phyloP scores from a whole-genome alignment of 2,797 vertebrate species.

The Garrulus glandarius region DNA sequence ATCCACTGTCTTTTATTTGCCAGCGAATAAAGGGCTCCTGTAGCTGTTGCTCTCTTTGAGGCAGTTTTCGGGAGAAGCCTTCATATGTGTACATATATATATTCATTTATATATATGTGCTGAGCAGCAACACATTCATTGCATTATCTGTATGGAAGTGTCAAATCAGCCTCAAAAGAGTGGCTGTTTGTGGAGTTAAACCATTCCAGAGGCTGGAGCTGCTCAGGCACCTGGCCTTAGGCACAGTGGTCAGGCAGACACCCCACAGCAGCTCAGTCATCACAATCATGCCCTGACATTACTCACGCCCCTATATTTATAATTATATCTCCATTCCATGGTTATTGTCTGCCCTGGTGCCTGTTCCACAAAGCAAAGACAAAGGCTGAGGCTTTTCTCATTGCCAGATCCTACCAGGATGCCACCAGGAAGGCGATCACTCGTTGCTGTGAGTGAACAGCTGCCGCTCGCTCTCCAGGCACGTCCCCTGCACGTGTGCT shows the following conservation, averaged over 20 bases:
- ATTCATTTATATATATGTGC: no score
- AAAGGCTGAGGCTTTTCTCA: neutral
- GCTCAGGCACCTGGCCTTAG: neutral
- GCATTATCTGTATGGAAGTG: neutral
- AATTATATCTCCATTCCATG: neutral
- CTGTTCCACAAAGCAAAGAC: neutral
- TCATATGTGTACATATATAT: neutral
- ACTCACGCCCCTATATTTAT: neutral
- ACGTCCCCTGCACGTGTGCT: accelerated
- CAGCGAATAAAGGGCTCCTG: neutral
- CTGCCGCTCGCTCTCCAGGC: neutral
- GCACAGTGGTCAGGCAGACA: neutral
- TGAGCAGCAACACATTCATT: neutral
- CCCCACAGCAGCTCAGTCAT: neutral
- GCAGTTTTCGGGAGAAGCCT: neutral
- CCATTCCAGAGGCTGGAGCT: neutral
- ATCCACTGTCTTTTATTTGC: neutral
- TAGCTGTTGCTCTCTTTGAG: neutral
- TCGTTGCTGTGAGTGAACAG: neutral
- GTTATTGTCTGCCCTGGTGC: neutral
- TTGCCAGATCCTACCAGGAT: neutral
- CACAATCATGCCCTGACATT: neutral
- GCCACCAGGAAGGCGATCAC: neutral
- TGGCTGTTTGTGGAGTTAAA: neutral
- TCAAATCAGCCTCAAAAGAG: neutral